Evolutionary conservation across 2,797 vertebrate species (phyloP), one percentile per base, ranked within the genome.

Genomic region (Propithecus deckenii): DNA sequence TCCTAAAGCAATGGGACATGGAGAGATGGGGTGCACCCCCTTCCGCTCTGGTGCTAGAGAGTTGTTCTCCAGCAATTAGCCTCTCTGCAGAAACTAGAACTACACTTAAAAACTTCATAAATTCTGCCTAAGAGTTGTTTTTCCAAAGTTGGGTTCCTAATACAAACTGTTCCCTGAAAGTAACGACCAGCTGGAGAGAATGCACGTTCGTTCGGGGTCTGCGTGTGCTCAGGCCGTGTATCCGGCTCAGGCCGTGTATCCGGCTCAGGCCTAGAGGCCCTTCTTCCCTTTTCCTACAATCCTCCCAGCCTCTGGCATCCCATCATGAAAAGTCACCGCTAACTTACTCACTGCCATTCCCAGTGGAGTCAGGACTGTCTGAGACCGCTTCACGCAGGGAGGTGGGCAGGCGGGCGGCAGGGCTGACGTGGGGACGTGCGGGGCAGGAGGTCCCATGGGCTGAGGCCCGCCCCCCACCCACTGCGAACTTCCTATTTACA

Each of bases 161-260:
- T 46, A 59, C 4, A 63, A 92, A 76, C 22, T 35, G 48, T 89
- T 69, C 90, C 86, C 87, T 95, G 89, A 79, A 90, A 93, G 90
- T 61, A 86, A 93, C 13, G 43, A 78, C 59, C n/a, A 80, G 32
- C 18, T 48, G 30, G 74, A 93, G 57, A 94, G 38, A 83, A 89
- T 22, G 13, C 10, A 61, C 5, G 3, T 83, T 81, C 5, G 4
- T 83, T 81, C 79, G 79, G 46, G 57, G 17, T 38, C 78, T 59
- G 48, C 32, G 23, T 52, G 43, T 12, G 12, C 6, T 30, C 1
- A 8, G 50, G 20, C 41, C 38, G 1, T 43, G 8, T 0, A 32
- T 46, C 35, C 55, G 15, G 35, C 43, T 8, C 43, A 43, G 43
- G 43, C 43, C 43, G 1, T 43, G 8, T 0, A 32, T 46, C 35